Base-by-base conservation (phyloP, 2,797 vertebrate species). In the Pseudochirops cupreus region DNA sequence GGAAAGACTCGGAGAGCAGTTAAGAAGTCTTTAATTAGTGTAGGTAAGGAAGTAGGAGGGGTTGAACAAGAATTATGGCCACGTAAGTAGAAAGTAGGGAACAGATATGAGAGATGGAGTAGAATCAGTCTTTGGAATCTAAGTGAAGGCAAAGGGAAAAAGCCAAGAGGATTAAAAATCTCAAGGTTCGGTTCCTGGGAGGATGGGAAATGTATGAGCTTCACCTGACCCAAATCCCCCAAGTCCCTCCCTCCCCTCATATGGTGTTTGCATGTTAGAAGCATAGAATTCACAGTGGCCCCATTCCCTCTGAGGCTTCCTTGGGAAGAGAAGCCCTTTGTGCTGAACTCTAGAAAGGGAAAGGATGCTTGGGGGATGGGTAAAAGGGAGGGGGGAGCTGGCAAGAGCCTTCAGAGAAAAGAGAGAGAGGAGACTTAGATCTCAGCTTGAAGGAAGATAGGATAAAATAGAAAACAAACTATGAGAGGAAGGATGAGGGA, bases 301-400 rank as follows among this genome's bases (percentile, higher is more conserved):
- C 54, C 18, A 59, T 2, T 92, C 58, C 67, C 33, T 91, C n/a
- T 58, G 0, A 0, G 53, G 67, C 94, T 96, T 97, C 97, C 96
- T 95, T 94, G 91, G 90, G 95, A 96, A 57, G 93, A 97, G 95
- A 94, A 97, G 95, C 93, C 96, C 94, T 96, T 97, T 98, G 97
- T 98, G 97, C 3, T 93, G 97, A 96, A 95, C 93, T 96, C 97
- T 98, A 98, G 97, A 97, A 98, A 97, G 93, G 97, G 92, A 98
- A 98, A 96, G 96, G 93, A 97, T 94, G 92, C 82, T 97, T 94
- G 92, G 7, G 14, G 92, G 52, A 91, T 55, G 82, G 93, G 91
- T 50, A 18, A 92, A 52, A 0, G 29, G 94, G 96, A 96, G 92
- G 93, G 96, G 74, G 74, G 74, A n/a, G 39, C 56, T 56, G 82